These are phyloP conservation scores for Tigriopus japonicus DNA, from an alignment of 1,140 invertebrate species.

Conservation along the genomic window DNA sequence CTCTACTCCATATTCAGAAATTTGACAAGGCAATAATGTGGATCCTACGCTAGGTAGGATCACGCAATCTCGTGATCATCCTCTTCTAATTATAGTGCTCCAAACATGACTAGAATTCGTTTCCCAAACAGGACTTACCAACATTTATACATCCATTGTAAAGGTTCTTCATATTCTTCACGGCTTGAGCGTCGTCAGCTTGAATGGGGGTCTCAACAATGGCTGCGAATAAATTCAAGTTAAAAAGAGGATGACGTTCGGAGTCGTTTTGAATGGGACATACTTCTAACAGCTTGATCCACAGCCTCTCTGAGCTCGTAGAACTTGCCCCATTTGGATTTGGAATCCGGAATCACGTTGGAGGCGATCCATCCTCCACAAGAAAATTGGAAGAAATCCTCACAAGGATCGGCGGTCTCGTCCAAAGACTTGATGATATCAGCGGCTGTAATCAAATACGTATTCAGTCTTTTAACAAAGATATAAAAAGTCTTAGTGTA, in stretches of 20 bases:
- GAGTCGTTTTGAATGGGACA: background rate
- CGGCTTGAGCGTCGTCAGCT: background rate
- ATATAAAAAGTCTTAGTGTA: no score
- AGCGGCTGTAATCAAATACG: no score
- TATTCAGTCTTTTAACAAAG: no score
- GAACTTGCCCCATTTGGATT: constrained; percentile 87
- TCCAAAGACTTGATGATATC: background rate
- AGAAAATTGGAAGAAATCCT: constrained; percentile 79
- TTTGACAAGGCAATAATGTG: no score
- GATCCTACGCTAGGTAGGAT: no score
- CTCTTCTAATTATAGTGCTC: no score
- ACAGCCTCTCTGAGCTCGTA: constrained; percentile 41
- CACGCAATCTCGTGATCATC: no score
- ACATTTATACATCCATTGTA: background rate
- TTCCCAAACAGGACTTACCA: background rate
- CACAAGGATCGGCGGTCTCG: background rate
- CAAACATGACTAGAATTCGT: no score
- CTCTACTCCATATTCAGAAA: no score
- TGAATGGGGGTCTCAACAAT: constrained; percentile 12
- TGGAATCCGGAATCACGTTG: constrained; percentile 36
- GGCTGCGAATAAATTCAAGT: background rate
- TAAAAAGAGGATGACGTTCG: background rate
- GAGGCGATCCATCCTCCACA: constrained; percentile 77
- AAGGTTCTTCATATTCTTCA: background rate
- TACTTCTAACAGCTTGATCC: constrained; percentile 4